phyloP scores from a whole-genome alignment of 2,888 invertebrate species.

The Pristionchus japonicus region DNA sequence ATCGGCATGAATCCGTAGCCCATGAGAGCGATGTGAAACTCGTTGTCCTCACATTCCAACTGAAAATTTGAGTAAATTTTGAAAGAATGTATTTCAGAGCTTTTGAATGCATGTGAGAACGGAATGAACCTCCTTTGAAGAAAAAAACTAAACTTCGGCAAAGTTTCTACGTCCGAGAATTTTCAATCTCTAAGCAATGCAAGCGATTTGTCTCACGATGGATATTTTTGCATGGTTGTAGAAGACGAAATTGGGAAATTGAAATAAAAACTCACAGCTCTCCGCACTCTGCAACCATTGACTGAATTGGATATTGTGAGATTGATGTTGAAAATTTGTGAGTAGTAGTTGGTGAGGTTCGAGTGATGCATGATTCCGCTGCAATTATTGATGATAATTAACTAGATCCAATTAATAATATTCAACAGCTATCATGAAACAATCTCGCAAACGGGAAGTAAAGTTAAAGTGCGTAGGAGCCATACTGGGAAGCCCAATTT shows the following conservation, averaged over 20 bases:
- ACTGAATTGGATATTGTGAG: not conserved
- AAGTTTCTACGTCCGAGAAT: no score
- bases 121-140: no score
- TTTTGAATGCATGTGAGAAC: no score
- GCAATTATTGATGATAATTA: no score
- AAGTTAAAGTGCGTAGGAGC: not conserved
- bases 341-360: not conserved
- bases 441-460: not conserved
- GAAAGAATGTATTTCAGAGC: no score
- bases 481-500: not conserved
- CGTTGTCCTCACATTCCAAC: not conserved
- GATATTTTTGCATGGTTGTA: no score
- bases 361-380: not conserved
- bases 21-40: slow-evolving; percentile 52
- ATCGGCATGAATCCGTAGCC: slow-evolving; percentile 70
- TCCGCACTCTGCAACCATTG: not conserved
- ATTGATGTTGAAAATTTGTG: not conserved
- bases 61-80: no score
- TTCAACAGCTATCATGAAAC: not conserved
- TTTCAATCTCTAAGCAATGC: no score
- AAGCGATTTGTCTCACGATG: no score
- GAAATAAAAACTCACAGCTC: not conserved
- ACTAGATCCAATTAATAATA: no score
- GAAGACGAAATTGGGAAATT: not conserved
- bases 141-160: no score